Evolutionary conservation across 2,113 vertebrate genomes (phyloP), one percentile per base, ranked within the genome.

Genomic region (Lampris incognitus): DNA sequence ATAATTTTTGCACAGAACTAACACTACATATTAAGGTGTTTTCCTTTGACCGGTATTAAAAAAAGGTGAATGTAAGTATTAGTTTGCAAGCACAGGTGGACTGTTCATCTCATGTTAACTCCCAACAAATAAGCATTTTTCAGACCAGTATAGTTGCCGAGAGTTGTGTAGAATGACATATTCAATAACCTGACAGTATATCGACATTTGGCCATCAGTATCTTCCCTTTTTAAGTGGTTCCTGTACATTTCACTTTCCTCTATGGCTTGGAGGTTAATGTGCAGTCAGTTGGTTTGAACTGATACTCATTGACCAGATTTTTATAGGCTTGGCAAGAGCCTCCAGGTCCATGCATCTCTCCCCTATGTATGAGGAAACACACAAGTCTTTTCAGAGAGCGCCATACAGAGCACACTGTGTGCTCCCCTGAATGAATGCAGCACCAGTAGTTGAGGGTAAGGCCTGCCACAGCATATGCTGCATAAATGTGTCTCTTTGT

Each of bases 391-490:
- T 91, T 89, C 87, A 90, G 78, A 62, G 72, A 57, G 85, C 3
- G 1, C 48, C 62, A 44, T 83, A 88, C 83, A 92, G 87, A 87
- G 86, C 13, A 54, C 0, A 5, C 81, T 89, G 85, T 91, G 82
- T 92, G 1, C 78, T 66, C 78, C 67, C 67, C 67, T 92, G 82
- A 90, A 91, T 91, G 83, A 60, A 90, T 86, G 88, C 84, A 81
- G 74, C 55, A 41, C 55, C 52, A 51, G 71, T 69, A 69, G 79
- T 77, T 61, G 74, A 71, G 64, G 72, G 68, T 39, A 46, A 62
- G 60, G 48, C 10, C 66, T 65, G 78, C 71, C 63, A 6, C 79
- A 72, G 69, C 68, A 75, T 36, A 56, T 36, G 42, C 81, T 67
- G 42, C 1, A 70, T 85, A 83, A 89, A 86, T 87, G 76, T 85